Evolutionary conservation across 2,797 vertebrate genomes (phyloP), one percentile per base, ranked within the genome.

Genomic region (Meda fulgida): DNA sequence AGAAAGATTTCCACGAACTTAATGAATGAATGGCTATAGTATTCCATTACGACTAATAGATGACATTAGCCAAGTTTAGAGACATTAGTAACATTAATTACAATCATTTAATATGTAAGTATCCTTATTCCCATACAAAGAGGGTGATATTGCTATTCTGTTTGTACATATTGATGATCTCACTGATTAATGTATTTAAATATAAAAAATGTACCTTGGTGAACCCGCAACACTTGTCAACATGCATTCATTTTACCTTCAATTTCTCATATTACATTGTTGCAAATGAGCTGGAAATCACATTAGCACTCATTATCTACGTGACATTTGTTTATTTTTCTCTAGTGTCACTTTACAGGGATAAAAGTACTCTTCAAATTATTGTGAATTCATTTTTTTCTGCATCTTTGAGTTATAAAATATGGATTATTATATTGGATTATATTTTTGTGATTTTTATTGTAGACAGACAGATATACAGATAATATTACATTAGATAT

Each of bases 71-170:
- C 21, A 46, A 23, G 38, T 51, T 48, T 51, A 66, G 71, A 36
- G 43, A 82, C 67, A 43, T 38, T 58, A 40, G 69, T 18, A 82
- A 63, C 29, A 26, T 83, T 83, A 76, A 76, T 83, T 67, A 76
- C 21, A 48, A 11, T 43, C 19, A 7, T 48, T n/a, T 48, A 69
- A 70, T 29, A 51, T 38, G 34, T 51, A 65, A 75, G 65, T 31
- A 83, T n/a, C 21, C 48, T 13, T 26, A 19, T 65, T 7, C 19
- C 2, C n/a, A 70, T 14, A 70, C 34, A 40, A 53, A 80, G 3
- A 70, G 8, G 13, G 13, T 26, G 51, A 29, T 8, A 3, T 14
- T 29, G 4, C 4, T 81, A 9, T 55, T 67, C 23, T 26, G 6
- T 70, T 40, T n/a, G 8, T 36, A 60, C 6, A 23, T 43, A 55